Evolutionary conservation across 2,888 invertebrate genomes (phyloP), one percentile per base, ranked within the genome.

Genomic region (Caenorhabditis sp.): DNA sequence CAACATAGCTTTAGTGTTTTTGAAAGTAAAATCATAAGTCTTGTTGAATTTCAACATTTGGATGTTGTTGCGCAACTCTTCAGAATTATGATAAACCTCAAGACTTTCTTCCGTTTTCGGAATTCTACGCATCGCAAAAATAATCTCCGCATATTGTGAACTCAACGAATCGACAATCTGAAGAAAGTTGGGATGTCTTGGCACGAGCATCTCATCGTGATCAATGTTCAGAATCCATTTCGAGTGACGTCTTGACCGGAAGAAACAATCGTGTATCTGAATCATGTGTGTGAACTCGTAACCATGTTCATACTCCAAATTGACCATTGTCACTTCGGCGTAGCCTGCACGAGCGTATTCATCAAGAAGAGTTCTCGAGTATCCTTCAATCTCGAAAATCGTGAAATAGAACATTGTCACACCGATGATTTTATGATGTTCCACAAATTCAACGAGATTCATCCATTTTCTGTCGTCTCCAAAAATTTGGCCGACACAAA

Each of bases 401-500:
- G 62, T 62, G 54, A 49, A 31, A 19, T 68, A 68, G 24, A 68
- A 68, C n/a, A 53, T 51, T 5, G 50, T 50, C n/a, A 31, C 55
- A 8, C 66, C 66, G 57, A 64, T 43, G 8, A 69, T 37, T 21
- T 57, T 50, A 17, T 69, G 64, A 27, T 69, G 69, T 19, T 69
- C 69, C 12, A 61, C 61, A 14, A 60, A 61, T 51, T 69, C 69
- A n/a, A 64, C 58, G 23, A 64, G 60, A 36, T 69, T 60, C 51
- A 69, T 4, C 69, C 69, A 69, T 58, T 61, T 60, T 12, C 60
- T 54, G 21, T 69, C 69, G 1, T 64, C 31, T 21, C 69, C 69
- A 54, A 64, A 69, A 5, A 69, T 14, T 49, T 63, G 69, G 2
- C 64, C 69, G 10, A 69, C 69, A 61, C 69, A 69, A 36, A 49